These are phyloP conservation scores for Callocephalon fimbriatum DNA, from an alignment of 2,113 vertebrate species.

Conservation along the genomic window DNA sequence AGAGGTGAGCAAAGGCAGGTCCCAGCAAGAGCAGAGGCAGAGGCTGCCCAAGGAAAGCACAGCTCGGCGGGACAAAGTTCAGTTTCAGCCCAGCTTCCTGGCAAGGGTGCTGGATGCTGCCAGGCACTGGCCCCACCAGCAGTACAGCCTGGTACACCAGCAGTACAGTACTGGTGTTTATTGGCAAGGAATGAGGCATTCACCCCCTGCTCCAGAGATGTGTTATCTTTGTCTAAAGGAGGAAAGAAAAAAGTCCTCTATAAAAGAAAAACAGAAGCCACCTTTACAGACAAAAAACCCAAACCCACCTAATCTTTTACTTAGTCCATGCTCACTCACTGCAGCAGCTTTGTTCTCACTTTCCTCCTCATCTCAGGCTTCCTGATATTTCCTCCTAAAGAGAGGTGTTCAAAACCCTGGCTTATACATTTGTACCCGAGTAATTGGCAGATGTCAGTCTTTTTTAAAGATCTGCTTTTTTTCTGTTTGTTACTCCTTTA, in stretches of 20 bases:
- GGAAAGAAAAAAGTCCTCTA: background rate
- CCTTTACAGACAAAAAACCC: background rate
- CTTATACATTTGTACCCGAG: accelerated
- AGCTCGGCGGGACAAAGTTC: accelerated
- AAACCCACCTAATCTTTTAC: background rate
- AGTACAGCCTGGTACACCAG: no score
- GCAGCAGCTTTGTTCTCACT: background rate
- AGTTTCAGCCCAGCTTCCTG: accelerated
- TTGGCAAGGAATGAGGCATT: accelerated
- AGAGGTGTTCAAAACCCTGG: accelerated
- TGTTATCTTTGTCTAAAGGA: background rate
- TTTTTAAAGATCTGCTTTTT: background rate
- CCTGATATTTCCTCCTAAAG: background rate
- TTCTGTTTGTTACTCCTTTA: background rate
- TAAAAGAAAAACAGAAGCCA: accelerated
- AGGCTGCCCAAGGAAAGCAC: accelerated
- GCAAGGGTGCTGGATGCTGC: accelerated
- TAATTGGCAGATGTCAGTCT: accelerated
- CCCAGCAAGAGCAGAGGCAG: accelerated
- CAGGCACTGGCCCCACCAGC: accelerated
- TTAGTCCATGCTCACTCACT: background rate
- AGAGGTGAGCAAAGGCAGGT: accelerated
- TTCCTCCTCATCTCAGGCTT: background rate
- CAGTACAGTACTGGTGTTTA: accelerated
- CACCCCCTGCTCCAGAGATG: accelerated